A percentile compares a stretch with the other conserved stretches of the same genome.
These are phyloP conservation scores for Drosophila nigrodunni DNA, from an alignment of 1,140 invertebrate species.

Conservation along the genomic window DNA sequence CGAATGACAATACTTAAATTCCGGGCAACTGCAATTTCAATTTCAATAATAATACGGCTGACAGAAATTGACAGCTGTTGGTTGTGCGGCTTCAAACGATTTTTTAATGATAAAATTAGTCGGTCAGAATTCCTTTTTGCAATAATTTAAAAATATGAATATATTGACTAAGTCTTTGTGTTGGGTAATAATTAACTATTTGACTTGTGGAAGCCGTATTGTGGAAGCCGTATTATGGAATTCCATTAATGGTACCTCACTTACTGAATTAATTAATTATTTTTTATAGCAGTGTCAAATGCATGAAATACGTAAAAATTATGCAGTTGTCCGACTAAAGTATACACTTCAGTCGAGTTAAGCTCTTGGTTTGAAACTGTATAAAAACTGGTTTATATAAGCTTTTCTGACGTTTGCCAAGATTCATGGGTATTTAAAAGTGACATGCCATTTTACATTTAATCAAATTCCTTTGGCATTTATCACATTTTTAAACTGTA, in stretches of 20 bases:
- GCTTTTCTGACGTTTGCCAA: too few species aligned
- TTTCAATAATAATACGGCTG: constrained; percentile 10
- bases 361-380: too few species aligned
- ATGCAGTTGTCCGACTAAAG: too few species aligned
- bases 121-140: not conserved
- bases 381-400: too few species aligned
- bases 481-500: constrained; percentile 67
- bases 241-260: constrained; percentile 7
- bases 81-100: constrained; percentile 15
- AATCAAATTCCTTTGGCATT: constrained; percentile 47
- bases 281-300: constrained; percentile 18
- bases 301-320: not conserved
- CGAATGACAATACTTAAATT: constrained; percentile 22
- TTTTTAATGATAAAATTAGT: constrained; percentile 9
- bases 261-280: constrained; percentile 37
- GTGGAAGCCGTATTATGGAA: not conserved
- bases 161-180: constrained; percentile 3
- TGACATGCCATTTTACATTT: constrained; percentile 18
- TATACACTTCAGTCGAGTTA: too few species aligned
- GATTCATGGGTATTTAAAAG: too few species aligned
- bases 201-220: constrained; percentile 4
- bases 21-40: constrained; percentile 19
- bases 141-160: not conserved
- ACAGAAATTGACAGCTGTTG: constrained; percentile 37
- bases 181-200: constrained; percentile 21